Conservation (phyloP, 2,797 vertebrate genomes). For the Crenuchus spilurus region DNA sequence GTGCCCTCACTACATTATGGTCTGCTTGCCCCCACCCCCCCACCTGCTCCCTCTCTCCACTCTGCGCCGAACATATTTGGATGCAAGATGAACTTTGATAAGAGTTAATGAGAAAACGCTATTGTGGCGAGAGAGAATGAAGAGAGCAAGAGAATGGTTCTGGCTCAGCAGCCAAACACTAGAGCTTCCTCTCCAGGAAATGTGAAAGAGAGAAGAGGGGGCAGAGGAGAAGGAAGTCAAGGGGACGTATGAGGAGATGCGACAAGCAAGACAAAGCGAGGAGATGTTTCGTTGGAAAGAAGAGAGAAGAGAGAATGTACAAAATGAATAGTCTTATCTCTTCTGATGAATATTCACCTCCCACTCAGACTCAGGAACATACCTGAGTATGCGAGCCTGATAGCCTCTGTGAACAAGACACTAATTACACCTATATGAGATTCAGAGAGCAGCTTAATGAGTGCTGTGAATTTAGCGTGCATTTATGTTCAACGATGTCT, state of each 20-base stretch:
- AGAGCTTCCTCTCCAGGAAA: slow-evolving; percentile 74
- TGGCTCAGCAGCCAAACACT: slow-evolving; percentile 66
- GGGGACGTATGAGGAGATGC: slow-evolving; percentile 33
- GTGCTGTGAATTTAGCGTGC: slow-evolving; percentile 24
- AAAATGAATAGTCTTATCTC: slow-evolving; percentile 41
- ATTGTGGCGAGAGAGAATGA: slow-evolving; percentile 74
- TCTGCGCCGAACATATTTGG: slow-evolving; percentile 72
- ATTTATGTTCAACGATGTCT: slow-evolving; percentile 6
- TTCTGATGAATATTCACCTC: slow-evolving; percentile 30
- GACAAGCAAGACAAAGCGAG: slow-evolving; percentile 48
- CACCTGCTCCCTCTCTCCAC: slow-evolving; percentile 50
- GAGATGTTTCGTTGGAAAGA: slow-evolving; percentile 29
- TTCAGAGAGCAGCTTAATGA: slow-evolving; percentile 22
- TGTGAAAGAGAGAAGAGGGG: slow-evolving; percentile 66
- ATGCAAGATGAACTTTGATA: slow-evolving; percentile 85
- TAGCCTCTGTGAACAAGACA: slow-evolving; percentile 24
- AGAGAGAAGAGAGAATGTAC: slow-evolving; percentile 36
- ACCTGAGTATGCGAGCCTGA: slow-evolving; percentile 14
- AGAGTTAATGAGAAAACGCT: slow-evolving; percentile 82
- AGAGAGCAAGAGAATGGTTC: slow-evolving; percentile 66
- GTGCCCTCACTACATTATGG: slow-evolving; percentile 29
- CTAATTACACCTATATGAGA: slow-evolving; percentile 31
- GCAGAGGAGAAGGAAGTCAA: slow-evolving; percentile 34
- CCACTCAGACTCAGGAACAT: slow-evolving; percentile 13
- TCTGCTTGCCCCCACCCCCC: slow-evolving; percentile 46